Conservation (phyloP, 2,797 vertebrate genomes). For the Octomys mimax region DNA sequence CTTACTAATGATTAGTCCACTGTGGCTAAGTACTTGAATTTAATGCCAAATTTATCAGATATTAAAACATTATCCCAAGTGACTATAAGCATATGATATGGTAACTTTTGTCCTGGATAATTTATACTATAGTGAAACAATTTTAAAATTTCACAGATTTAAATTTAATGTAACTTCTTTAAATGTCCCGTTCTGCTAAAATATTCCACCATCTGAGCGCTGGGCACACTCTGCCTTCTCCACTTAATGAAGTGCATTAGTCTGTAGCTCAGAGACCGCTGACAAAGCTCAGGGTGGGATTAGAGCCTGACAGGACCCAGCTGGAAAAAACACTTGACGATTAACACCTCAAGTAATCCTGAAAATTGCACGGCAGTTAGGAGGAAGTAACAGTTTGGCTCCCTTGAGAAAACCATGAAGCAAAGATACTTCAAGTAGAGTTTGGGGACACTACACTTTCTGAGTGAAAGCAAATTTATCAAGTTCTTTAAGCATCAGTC, state of each 20-base stretch:
- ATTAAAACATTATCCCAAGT: background rate
- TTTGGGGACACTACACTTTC: constrained; percentile 77
- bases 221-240: constrained; percentile 84
- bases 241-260: constrained; percentile 88
- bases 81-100: background rate
- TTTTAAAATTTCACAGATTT: constrained; percentile 9
- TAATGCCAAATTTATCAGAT: constrained; percentile 8
- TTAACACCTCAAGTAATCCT: constrained; percentile 88
- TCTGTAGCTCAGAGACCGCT: constrained; percentile 88
- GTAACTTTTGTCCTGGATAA: background rate
- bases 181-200: constrained; percentile 74
- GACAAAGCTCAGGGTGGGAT: constrained; percentile 85
- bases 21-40: constrained; percentile 22
- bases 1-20: background rate
- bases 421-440: constrained; percentile 82
- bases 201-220: constrained; percentile 81
- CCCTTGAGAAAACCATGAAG: constrained; percentile 85
- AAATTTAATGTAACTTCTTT: background rate
- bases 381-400: constrained; percentile 85
- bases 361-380: constrained; percentile 84
- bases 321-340: constrained; percentile 88
- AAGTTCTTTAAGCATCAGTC: constrained; percentile 76
- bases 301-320: constrained; percentile 86
- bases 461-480: constrained; percentile 75
- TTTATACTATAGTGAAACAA: background rate